phyloP scores from a whole-genome alignment of 2,113 vertebrate genomes.

The Muntiacus reevesi region DNA sequence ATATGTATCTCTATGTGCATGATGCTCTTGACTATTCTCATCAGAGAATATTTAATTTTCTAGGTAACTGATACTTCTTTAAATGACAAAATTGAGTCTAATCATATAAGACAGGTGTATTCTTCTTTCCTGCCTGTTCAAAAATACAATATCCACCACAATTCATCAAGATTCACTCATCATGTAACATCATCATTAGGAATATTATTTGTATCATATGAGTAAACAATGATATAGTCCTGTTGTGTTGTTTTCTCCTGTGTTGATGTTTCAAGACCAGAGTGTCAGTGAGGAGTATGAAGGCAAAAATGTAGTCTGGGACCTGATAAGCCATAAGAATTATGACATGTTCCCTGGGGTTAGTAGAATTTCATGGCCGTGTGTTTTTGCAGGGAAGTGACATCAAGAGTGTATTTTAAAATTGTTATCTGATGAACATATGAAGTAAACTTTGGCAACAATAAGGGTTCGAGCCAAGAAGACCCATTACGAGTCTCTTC shows the following conservation, averaged over 20 bases:
- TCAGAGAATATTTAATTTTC: not conserved
- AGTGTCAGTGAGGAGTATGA: fast-evolving
- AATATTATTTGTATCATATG: not conserved
- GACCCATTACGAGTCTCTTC: not conserved
- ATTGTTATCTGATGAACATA: not conserved
- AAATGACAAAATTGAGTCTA: not conserved
- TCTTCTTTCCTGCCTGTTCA: not conserved
- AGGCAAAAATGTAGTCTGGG: not conserved
- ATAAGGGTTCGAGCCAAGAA: not conserved
- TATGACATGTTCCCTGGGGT: not conserved
- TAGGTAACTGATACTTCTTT: not conserved
- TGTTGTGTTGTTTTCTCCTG: not conserved
- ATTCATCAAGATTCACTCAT: not conserved
- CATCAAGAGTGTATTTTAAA: not conserved
- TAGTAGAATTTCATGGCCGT: not conserved
- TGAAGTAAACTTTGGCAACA: not conserved
- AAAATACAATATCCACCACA: not conserved
- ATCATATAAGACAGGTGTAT: not conserved
- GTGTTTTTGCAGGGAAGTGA: not conserved
- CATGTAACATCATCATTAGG: not conserved
- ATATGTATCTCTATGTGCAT: not conserved
- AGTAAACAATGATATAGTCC: not conserved
- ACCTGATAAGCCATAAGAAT: not conserved
- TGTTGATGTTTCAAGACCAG: not conserved
- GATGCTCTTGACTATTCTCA: not conserved